Base-by-base conservation (phyloP, 2,888 invertebrate genomes). In the Drosophila atripex region DNA sequence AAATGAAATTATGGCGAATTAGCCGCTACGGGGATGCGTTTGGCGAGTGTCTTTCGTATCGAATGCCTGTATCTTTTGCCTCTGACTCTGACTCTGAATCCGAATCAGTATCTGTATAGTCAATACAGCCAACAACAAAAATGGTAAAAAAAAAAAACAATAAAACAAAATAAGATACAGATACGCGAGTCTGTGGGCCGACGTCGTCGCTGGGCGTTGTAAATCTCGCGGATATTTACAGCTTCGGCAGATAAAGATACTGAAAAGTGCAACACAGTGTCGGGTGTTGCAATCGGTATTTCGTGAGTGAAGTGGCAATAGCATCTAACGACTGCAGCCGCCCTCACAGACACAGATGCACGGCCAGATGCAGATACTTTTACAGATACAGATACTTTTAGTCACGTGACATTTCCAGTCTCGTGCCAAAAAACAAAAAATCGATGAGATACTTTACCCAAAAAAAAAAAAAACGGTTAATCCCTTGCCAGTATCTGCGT, bases 191-290 rank as follows among this genome's bases (percentile, higher is more conserved):
- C 28, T 28, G 28, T 28, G 28, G 9, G 28, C 28, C 28, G 49
- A 46, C 57, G 69, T 21, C 45, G 58, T 66, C 35, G 25, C 64
- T 23, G 49, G 59, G 61, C 82, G 87, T 88, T 88, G 89, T 90
- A 90, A 90, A 90, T 90, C 90, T 90, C 89, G 88, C 89, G 88
- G 79, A 89, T 89, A 90, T 90, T 90, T 90, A 90, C 90, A 88
- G 89, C 87, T 78, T 87, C 75, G 74, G 73, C 78, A 84, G 87
- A 88, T 88, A 88, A 87, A 86, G 58, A 63, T 63, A 46, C 63
- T 69, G 64, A 73, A 60, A 73, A 18, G 18, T 43, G 43, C 43
- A 43, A 43, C 46, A 61, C 47, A 7, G 16, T 12, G 32, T 16
- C 49, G 18, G 64, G 57, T 23, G n/a, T 18, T 60, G 59, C 59